Base-by-base conservation (phyloP, 2,888 invertebrate species). In the Chymomyza fuscimana region DNA sequence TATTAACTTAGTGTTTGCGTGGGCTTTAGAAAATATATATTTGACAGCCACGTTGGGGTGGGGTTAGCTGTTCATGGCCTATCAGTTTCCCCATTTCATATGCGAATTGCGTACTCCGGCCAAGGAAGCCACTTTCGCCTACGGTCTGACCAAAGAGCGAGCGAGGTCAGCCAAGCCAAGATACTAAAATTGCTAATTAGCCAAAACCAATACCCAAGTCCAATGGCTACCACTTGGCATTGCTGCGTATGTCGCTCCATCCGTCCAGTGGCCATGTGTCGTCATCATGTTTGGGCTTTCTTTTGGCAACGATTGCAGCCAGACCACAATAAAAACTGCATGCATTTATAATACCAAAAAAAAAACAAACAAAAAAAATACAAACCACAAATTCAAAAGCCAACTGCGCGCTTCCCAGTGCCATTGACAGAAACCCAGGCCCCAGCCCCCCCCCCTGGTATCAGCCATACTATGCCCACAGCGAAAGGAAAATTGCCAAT, bases 301-400 rank as follows among this genome's bases (percentile, higher is more conserved):
- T 84, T 83, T 82, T 81, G 51, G 73, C 72, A 85, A 78, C 79
- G 7, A 25, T 59, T 19, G 10, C 59, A 15, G 32, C 25, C 6
- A 59, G 29, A 29, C n/a, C 19, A 15, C 52, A 54, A 19, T 54
- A 54, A 54, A 19, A 54, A 19, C 15, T 54, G 52, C 16, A 54
- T 32, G 29, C 60, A 29, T 12, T n/a, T 32, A 29, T 12, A 29
- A 29, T 36, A 4, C 22, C 5, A 59, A 59, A 22, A 59, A n/a
- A n/a, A n/a, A 36, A n/a, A 54, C 1, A 54, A 25, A 25, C 4
- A 25, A 25, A 25, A 25, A 25, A 3, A 10, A 46, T 46, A 12
- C 7, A 46, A 46, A 46, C 40, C 40, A 46, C 40, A 46, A 46
- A 46, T 10, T 12, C 40, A 46, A 46, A 46, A 46, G 40, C 12